Evolutionary conservation across 2,888 invertebrate genomes (phyloP).

Genomic region (Gymnosoma rotundatum): DNA sequence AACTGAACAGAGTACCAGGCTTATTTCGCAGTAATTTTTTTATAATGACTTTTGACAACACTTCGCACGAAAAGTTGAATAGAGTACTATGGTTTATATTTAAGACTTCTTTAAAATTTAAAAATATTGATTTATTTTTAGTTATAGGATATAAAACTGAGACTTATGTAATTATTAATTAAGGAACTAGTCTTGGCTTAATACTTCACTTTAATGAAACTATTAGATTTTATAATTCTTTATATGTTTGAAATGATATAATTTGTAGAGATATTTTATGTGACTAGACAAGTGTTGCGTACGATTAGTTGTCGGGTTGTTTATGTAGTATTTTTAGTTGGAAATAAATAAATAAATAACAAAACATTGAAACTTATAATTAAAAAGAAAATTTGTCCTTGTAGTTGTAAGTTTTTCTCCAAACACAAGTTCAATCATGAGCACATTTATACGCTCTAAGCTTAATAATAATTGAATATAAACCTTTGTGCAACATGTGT

Average conservation of each 20-base stretch:
- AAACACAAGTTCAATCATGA: background rate
- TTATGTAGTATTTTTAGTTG: background rate
- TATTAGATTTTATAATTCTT: background rate
- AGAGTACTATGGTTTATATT: too few relatives aligned
- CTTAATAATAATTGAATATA: background rate
- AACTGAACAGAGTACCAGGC: too few relatives aligned
- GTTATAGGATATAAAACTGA: too few relatives aligned
- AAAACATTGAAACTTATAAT: background rate
- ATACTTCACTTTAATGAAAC: background rate
- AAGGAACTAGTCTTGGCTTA: too few relatives aligned
- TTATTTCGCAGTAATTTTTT: too few relatives aligned
- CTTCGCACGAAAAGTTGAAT: too few relatives aligned
- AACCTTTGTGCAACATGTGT: slow-evolving; percentile 44
- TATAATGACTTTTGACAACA: too few relatives aligned
- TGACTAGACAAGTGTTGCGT: background rate
- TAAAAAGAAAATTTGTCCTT: background rate
- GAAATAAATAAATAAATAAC: background rate
- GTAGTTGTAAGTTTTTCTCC: background rate
- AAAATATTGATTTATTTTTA: too few relatives aligned
- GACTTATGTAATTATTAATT: too few relatives aligned
- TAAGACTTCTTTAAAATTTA: too few relatives aligned
- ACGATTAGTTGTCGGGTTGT: background rate
- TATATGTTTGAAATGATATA: background rate
- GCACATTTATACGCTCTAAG: background rate
- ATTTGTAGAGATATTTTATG: background rate